Percentiles rank a stretch among this genome's conserved stretches.
Evolutionary conservation across 2,797 vertebrate species (phyloP).

Genomic region (Macropodus opercularis): DNA sequence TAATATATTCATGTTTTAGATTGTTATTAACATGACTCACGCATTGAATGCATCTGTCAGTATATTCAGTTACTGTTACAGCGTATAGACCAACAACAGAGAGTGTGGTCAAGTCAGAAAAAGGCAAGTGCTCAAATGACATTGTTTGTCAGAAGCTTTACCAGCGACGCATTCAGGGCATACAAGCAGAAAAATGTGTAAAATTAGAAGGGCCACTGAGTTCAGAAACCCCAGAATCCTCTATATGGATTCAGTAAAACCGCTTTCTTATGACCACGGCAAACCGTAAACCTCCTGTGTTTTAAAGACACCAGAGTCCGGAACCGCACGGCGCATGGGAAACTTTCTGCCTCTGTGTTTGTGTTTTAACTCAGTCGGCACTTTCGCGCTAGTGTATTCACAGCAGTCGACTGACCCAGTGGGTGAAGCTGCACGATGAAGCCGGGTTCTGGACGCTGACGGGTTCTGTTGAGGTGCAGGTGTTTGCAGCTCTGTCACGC

Average conservation of each 20-base stretch:
- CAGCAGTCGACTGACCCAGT: no score
- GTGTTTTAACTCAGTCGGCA: slow-evolving; percentile 18
- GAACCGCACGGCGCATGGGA: slow-evolving; percentile 10
- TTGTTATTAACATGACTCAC: background rate
- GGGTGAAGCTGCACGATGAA: no score
- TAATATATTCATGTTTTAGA: no score
- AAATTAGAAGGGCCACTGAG: slow-evolving; percentile 39
- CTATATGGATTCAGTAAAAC: slow-evolving; percentile 57
- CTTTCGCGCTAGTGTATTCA: slow-evolving; percentile 13
- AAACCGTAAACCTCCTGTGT: slow-evolving; percentile 50
- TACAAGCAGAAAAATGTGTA: slow-evolving; percentile 36
- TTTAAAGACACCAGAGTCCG: slow-evolving; percentile 34
- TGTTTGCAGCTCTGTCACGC: no score
- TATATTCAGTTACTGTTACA: background rate
- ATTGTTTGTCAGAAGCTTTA: slow-evolving; percentile 28
- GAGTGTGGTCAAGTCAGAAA: slow-evolving; percentile 14
- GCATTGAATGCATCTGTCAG: background rate
- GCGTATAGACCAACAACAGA: slow-evolving; percentile 3
- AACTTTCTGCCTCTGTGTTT: slow-evolving; percentile 9
- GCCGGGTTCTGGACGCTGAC: background rate
- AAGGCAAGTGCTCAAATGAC: slow-evolving; percentile 10
- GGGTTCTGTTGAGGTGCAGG: no score
- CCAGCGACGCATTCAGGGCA: slow-evolving; percentile 29
- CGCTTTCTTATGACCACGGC: slow-evolving; percentile 43
- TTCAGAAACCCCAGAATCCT: slow-evolving; percentile 33